phyloP scores from a whole-genome alignment of 2,888 invertebrate species.

The Parnassius mnemosyne region DNA sequence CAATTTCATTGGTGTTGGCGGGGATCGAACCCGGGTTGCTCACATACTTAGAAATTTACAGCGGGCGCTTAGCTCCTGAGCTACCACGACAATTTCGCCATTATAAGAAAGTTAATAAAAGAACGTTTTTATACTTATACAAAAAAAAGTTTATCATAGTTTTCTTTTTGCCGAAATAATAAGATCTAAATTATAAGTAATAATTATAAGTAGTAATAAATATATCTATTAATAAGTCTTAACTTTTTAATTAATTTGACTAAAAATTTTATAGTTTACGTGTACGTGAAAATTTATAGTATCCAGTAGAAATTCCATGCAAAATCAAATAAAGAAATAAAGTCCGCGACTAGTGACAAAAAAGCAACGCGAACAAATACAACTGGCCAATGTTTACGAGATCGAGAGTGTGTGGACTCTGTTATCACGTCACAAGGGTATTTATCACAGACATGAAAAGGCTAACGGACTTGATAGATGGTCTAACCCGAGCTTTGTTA shows the following conservation, averaged over 20 bases:
- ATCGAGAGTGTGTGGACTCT: conserved; percentile 25
- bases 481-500: conserved; percentile 56
- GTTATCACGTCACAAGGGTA: conserved; percentile 55
- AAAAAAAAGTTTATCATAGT: too few relatives aligned
- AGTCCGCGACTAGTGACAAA: conserved; percentile 19
- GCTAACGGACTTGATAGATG: conserved; percentile 62
- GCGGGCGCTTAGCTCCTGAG: too few relatives aligned
- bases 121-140: too few relatives aligned
- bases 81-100: too few relatives aligned
- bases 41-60: too few relatives aligned
- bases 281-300: not conserved
- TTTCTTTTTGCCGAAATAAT: too few relatives aligned
- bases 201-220: too few relatives aligned
- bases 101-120: too few relatives aligned
- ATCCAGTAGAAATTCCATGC: conserved; percentile 1
- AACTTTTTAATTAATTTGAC: not conserved
- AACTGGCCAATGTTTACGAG: conserved; percentile 30
- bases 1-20: too few relatives aligned
- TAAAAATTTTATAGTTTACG: not conserved
- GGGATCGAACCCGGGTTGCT: too few relatives aligned
- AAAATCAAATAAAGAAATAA: conserved; percentile 13
- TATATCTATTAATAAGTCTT: too few relatives aligned
- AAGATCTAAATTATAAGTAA: too few relatives aligned
- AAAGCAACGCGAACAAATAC: conserved; percentile 16
- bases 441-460: conserved; percentile 63